Conservation (phyloP, 2,113 vertebrate genomes). For the Gadus chalcogrammus region DNA sequence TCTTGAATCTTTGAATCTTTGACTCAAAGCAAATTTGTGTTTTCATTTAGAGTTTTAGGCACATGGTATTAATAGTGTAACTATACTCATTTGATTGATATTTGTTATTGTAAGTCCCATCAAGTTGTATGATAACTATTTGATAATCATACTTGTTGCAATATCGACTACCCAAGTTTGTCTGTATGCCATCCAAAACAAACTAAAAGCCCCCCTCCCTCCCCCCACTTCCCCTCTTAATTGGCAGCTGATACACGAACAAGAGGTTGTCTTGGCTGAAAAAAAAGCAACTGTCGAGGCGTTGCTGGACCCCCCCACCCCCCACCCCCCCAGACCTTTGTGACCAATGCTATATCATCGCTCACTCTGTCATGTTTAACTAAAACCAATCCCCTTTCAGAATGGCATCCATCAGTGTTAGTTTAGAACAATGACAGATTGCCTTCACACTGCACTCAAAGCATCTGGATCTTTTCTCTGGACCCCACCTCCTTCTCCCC, state of each 20-base stretch:
- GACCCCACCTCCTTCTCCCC: slow-evolving; percentile 28
- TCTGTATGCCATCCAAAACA: too few species aligned
- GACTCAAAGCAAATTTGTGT: too few species aligned
- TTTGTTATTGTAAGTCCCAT: too few species aligned
- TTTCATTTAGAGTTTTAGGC: too few species aligned
- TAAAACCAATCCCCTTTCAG: slow-evolving; percentile 80
- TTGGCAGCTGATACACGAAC: slow-evolving; percentile 65
- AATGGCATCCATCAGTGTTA: slow-evolving; percentile 81
- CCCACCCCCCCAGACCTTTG: slow-evolving; percentile 63
- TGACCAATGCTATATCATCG: slow-evolving; percentile 76
- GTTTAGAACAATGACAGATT: slow-evolving; percentile 78
- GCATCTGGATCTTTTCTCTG: slow-evolving; percentile 77
- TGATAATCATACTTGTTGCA: too few species aligned
- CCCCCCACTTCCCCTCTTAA: slow-evolving; percentile 40
- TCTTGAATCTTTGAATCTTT: too few species aligned
- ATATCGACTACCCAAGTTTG: too few species aligned
- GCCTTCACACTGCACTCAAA: slow-evolving; percentile 71
- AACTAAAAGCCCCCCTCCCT: too few species aligned
- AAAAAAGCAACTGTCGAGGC: slow-evolving; percentile 61
- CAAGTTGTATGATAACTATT: too few species aligned
- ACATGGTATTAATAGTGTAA: too few species aligned
- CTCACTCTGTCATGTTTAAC: slow-evolving; percentile 83
- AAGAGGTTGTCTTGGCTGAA: slow-evolving; percentile 54
- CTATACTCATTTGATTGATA: too few species aligned
- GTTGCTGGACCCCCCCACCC: slow-evolving; percentile 51